Conservation (phyloP, 2,113 vertebrate genomes). For the Rhineura floridana region DNA sequence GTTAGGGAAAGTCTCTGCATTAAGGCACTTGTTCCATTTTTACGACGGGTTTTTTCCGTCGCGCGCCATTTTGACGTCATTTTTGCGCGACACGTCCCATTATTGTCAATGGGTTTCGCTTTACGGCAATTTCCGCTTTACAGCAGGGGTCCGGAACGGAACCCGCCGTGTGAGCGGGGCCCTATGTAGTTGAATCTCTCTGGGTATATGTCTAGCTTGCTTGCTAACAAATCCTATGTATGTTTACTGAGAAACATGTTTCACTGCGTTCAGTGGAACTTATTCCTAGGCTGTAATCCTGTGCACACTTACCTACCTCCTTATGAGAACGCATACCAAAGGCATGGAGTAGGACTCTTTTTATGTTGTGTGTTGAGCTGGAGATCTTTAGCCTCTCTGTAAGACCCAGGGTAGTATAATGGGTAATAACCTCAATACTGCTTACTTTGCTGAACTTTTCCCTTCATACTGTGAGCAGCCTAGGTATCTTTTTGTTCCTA, state of each 20-base stretch:
- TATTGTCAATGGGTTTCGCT: too few species aligned
- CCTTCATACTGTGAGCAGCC: background rate
- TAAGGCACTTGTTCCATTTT: too few species aligned
- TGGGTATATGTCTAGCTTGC: background rate
- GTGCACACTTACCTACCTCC: background rate
- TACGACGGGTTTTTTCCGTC: too few species aligned
- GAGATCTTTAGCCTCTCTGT: background rate
- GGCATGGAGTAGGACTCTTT: background rate
- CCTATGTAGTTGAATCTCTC: background rate
- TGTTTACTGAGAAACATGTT: background rate
- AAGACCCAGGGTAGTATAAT: too few species aligned
- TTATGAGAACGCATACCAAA: background rate
- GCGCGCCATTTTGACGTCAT: too few species aligned
- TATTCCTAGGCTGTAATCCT: background rate
- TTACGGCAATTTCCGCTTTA: too few species aligned
- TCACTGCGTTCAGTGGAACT: background rate
- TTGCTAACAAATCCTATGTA: background rate
- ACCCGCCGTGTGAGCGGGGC: too few species aligned
- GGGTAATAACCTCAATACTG: too few species aligned
- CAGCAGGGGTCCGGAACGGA: too few species aligned
- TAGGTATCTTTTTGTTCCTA: background rate
- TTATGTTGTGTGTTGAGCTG: background rate
- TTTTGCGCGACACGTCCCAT: too few species aligned
- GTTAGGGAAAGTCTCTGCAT: too few species aligned
- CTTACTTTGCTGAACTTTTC: background rate